phyloP scores from a whole-genome alignment of 1,140 invertebrate genomes.

The Drosophila suzukii region DNA sequence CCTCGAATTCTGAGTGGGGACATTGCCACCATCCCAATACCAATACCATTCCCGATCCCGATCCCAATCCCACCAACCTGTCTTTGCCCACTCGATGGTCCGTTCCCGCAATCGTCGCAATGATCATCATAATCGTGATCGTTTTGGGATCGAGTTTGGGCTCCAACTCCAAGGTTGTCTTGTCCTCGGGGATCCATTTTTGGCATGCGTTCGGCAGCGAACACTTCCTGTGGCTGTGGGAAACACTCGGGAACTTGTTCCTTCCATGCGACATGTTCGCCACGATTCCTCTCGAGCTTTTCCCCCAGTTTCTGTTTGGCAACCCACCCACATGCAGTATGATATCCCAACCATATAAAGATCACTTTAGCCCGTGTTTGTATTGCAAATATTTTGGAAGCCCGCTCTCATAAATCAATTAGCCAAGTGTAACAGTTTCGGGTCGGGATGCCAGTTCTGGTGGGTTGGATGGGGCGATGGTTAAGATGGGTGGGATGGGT shows the following conservation, averaged over 20 bases:
- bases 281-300: conserved; percentile 12
- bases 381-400: conserved; percentile 48
- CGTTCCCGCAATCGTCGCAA: conserved; percentile 55
- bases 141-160: conserved; percentile 40
- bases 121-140: conserved; percentile 80
- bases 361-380: conserved; percentile 29
- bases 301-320: background rate
- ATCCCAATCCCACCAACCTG: conserved; percentile 28
- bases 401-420: conserved; percentile 72
- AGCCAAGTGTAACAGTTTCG: conserved; percentile 64
- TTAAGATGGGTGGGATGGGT: background rate
- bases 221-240: conserved; percentile 79
- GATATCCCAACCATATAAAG: conserved; percentile 3
- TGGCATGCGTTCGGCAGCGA: conserved; percentile 75
- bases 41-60: background rate
- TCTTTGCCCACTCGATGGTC: conserved; percentile 16
- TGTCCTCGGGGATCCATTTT: conserved; percentile 75
- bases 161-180: conserved; percentile 50
- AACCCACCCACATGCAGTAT: conserved; percentile 38
- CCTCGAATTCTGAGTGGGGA: conserved; percentile 41
- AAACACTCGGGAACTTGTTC: conserved; percentile 68
- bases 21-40: conserved; percentile 48
- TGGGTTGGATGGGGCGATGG: conserved; percentile 2
- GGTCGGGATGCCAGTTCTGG: conserved; percentile 6
- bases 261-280: conserved; percentile 42